Percentiles rank a stretch among this genome's conserved stretches.
Evolutionary conservation across 1,140 invertebrate genomes (phyloP).

Genomic region (Dinothrombium tinctorium): DNA sequence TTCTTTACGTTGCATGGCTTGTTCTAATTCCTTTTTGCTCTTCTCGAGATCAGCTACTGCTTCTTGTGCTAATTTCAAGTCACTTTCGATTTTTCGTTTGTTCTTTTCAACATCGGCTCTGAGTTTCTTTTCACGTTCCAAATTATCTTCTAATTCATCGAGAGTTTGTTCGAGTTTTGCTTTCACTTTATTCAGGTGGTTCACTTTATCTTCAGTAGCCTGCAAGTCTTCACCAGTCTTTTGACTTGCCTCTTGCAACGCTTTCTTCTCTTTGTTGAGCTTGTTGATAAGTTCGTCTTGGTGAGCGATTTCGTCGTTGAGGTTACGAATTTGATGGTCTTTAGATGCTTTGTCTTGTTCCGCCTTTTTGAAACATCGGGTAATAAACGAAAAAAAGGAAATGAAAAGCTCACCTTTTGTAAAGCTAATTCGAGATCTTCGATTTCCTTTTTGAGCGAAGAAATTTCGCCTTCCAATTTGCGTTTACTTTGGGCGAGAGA

Average conservation of each 20-base stretch:
- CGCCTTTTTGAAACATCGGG: slow-evolving; percentile 21
- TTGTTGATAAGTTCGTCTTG: slow-evolving; percentile 99
- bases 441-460: slow-evolving; percentile 82
- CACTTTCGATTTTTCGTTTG: slow-evolving; percentile 78
- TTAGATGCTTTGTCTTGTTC: slow-evolving; percentile 85
- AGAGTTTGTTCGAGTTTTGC: slow-evolving; percentile 91
- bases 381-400: background rate
- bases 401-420: too few species aligned
- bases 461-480: slow-evolving; percentile 79
- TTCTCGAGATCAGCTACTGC: slow-evolving; percentile 87
- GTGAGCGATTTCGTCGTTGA: slow-evolving; percentile 96
- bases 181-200: slow-evolving; percentile 97
- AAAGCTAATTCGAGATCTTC: slow-evolving; percentile 78
- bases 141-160: slow-evolving; percentile 85
- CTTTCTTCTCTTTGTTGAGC: slow-evolving; percentile 96
- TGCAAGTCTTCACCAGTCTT: slow-evolving; percentile 90
- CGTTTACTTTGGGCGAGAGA: slow-evolving; percentile 75
- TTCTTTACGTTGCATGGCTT: slow-evolving; percentile 83
- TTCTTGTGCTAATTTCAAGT: slow-evolving; percentile 94
- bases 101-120: slow-evolving; percentile 91
- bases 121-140: slow-evolving; percentile 96
- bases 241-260: slow-evolving; percentile 68
- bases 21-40: slow-evolving; percentile 92
- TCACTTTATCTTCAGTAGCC: slow-evolving; percentile 94
- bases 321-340: slow-evolving; percentile 94